Evolutionary conservation across 2,797 vertebrate species (phyloP), one percentile per base, ranked within the genome.

Genomic region (Crypturellus tataupa): DNA sequence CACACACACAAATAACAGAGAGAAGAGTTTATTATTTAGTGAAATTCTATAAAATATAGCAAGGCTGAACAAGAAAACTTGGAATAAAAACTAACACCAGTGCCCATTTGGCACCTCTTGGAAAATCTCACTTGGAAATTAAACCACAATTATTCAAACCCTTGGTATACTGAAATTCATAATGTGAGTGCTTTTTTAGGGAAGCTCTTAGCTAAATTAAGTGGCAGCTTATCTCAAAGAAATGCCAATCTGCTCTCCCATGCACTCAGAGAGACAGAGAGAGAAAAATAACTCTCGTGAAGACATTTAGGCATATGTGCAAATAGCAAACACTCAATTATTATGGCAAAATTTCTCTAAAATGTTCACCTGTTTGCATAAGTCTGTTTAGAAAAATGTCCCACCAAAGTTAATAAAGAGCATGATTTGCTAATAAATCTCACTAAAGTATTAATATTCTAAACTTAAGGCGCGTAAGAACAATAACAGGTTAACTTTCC

Each of bases 1-100:
- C 99, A 99, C 99, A 99, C 99, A 99, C 98, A 99, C 99, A 99
- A 99, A 99, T 99, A 98, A 99, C 99, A 99, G 98, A 99, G 98
- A 99, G 98, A 99, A 98, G 98, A 98, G 98, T 99, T 99, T 99
- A 99, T 98, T 99, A 99, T 98, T 98, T 97, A 98, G 97, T 97
- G 98, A 98, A 98, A 97, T 98, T 97, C 97, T 98, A 96, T 95
- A 82, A 98, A 97, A 97, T 98, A 98, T 97, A 98, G 97, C 98
- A 98, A 98, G 97, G 97, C 96, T 96, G 97, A 98, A 97, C 96
- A 98, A 98, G 98, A 97, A 98, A 98, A 98, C 97, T 93, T 97
- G 97, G 97, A 97, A 97, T 97, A 97, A 98, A 97, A 96, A 86
- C 97, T 97, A 97, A 97, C 35, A 97, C 97, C 98, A 98, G 98